Conservation (phyloP, 2,888 invertebrate species). For the Drosophila longiperda region DNA sequence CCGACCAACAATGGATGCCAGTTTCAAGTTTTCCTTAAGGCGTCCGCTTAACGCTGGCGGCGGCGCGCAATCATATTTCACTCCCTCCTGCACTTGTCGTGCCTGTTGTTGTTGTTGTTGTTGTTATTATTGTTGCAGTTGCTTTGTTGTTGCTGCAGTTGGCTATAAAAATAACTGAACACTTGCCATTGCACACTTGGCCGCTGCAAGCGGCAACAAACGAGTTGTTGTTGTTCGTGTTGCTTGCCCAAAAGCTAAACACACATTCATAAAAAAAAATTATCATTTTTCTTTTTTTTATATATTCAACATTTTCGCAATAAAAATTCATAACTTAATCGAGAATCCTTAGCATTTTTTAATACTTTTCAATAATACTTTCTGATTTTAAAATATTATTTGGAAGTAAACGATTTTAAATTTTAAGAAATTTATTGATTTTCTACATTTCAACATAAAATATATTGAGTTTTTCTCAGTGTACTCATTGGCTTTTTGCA, state of each 20-base stretch:
- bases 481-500: conserved; percentile 31
- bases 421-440: neutral
- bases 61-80: conserved; percentile 74
- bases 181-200: conserved; percentile 80
- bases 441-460: neutral
- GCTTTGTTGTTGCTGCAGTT: conserved; percentile 36
- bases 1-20: conserved; percentile 43
- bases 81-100: conserved; percentile 76
- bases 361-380: neutral
- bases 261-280: neutral
- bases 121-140: conserved; percentile 19
- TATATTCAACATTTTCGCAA: neutral
- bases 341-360: neutral
- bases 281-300: neutral
- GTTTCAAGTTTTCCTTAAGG: conserved; percentile 72
- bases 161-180: conserved; percentile 79
- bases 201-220: conserved; percentile 63
- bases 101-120: conserved; percentile 12
- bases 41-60: conserved; percentile 20
- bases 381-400: neutral
- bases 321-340: neutral
- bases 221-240: conserved; percentile 50
- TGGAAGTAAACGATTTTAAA: accelerated
- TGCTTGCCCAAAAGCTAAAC: conserved; percentile 42
- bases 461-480: neutral